Percentiles rank a stretch among this genome's conserved stretches.
These are phyloP conservation scores for Rhincodon typus DNA, from an alignment of 2,797 vertebrate genomes.

Conservation along the genomic window DNA sequence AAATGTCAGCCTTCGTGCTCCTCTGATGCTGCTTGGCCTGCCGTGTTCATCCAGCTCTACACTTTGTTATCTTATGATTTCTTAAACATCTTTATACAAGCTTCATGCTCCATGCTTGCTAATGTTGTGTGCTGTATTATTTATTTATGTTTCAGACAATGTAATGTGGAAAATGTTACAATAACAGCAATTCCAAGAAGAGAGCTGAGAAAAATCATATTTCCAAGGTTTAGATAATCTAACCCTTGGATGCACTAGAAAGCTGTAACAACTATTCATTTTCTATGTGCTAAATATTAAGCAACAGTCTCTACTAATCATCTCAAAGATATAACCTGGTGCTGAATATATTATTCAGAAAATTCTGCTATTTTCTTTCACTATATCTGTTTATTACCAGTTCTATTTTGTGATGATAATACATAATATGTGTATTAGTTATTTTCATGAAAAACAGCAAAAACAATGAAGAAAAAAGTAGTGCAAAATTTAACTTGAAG, in stretches of 20 bases:
- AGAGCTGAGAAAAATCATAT: not conserved
- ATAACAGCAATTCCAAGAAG: not conserved
- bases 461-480: not conserved
- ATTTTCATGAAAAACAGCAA: not conserved
- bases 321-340: not conserved
- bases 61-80: too few relatives aligned
- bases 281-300: not conserved
- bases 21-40: too few relatives aligned
- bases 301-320: not conserved
- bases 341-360: not conserved
- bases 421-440: not conserved
- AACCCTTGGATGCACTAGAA: not conserved
- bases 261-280: not conserved
- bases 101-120: not conserved
- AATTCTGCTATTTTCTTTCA: not conserved
- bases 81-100: not conserved
- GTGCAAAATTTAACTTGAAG: not conserved
- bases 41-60: too few relatives aligned
- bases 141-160: not conserved
- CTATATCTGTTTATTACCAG: not conserved
- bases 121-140: not conserved
- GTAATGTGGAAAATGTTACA: not conserved
- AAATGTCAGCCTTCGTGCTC: too few relatives aligned
- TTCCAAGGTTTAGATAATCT: not conserved
- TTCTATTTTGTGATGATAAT: too few relatives aligned